phyloP scores from a whole-genome alignment of 2,113 vertebrate species.

The Butorides virescens region DNA sequence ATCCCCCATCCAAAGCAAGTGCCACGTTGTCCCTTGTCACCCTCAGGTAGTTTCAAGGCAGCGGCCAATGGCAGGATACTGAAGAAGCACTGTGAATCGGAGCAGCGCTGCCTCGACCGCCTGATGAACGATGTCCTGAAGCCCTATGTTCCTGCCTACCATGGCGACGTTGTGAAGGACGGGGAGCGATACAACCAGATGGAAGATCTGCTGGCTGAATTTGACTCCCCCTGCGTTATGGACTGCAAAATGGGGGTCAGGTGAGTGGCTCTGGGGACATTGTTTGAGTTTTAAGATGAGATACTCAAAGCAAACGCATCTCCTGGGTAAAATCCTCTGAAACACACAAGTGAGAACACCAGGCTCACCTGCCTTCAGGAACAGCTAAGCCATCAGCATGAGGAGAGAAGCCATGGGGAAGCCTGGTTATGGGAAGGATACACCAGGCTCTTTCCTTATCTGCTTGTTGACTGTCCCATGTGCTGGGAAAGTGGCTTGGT shows the following conservation, averaged over 20 bases:
- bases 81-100: conserved; percentile 97
- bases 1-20: neutral
- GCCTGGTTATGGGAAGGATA: neutral
- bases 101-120: conserved; percentile 93
- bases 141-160: conserved; percentile 92
- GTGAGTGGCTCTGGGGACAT: conserved; percentile 62
- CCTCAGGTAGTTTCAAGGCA: conserved; percentile 93
- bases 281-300: neutral
- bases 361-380: neutral
- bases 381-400: neutral
- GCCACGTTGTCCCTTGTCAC: neutral
- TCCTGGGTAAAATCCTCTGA: neutral
- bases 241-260: conserved; percentile 98
- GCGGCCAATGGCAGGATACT: conserved; percentile 93
- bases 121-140: conserved; percentile 91
- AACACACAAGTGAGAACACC: neutral
- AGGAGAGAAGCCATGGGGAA: neutral
- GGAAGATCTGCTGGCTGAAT: conserved; percentile 96
- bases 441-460: neutral
- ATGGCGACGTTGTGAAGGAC: conserved; percentile 92
- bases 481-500: neutral
- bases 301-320: neutral
- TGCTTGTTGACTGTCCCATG: neutral
- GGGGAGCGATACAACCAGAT: conserved; percentile 98
- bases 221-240: conserved; percentile 95